A percentile compares a stretch with the other conserved stretches of the same genome.
phyloP scores from a whole-genome alignment of 2,888 invertebrate genomes.

The Halictus quadricinctus region DNA sequence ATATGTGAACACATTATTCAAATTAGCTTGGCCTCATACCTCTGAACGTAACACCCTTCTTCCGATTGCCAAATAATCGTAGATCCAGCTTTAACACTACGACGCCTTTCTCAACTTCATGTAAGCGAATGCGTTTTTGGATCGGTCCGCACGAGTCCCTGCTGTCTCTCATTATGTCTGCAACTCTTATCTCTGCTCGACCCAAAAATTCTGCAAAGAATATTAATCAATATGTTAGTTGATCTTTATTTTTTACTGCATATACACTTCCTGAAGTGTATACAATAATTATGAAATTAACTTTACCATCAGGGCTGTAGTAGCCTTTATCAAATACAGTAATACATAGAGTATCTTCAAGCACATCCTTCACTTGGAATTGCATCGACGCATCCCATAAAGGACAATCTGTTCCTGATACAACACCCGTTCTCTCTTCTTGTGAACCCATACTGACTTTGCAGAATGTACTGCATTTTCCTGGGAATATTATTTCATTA shows the following conservation, averaged over 20 bases:
- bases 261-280: background rate
- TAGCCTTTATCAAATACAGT: constrained; percentile 88
- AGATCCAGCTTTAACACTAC: constrained; percentile 88
- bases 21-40: constrained; percentile 11
- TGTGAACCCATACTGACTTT: constrained; percentile 89
- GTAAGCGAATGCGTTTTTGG: constrained; percentile 86
- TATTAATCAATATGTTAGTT: background rate
- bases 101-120: constrained; percentile 88
- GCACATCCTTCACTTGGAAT: constrained; percentile 87
- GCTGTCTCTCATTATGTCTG: constrained; percentile 85
- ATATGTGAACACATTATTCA: background rate
- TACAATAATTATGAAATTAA: constrained; percentile 3
- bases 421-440: constrained; percentile 87
- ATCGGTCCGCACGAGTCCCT: constrained; percentile 86
- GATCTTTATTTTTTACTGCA: background rate
- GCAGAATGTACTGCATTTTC: constrained; percentile 88
- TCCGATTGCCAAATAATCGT: constrained; percentile 84
- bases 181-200: constrained; percentile 87
- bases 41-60: constrained; percentile 29
- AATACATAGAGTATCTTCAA: constrained; percentile 87
- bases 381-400: constrained; percentile 91
- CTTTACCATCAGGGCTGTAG: constrained; percentile 88
- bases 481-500: constrained; percentile 77
- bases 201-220: constrained; percentile 87
- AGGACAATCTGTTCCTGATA: constrained; percentile 84